Evolutionary conservation across 2,888 invertebrate species (phyloP).

Genomic region (Drosophila histrio): DNA sequence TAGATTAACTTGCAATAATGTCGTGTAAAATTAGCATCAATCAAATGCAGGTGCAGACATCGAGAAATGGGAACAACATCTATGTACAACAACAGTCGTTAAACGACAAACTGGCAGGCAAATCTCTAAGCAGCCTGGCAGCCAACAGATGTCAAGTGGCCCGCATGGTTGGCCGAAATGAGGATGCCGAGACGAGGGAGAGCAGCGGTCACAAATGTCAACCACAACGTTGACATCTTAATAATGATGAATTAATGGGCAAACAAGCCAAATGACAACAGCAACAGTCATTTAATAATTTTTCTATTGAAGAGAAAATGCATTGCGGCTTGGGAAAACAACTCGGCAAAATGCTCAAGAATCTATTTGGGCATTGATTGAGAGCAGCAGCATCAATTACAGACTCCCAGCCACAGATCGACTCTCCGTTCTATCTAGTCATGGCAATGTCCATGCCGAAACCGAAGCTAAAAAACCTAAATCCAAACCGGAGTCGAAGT

Average conservation of each 20-base stretch:
- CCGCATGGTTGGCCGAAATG: slow-evolving; percentile 57
- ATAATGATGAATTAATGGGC: slow-evolving; percentile 83
- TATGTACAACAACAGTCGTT: background rate
- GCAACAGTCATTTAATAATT: slow-evolving; percentile 65
- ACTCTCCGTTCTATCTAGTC: background rate
- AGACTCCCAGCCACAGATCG: slow-evolving; percentile 12
- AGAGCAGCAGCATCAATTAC: slow-evolving; percentile 76
- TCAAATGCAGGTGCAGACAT: slow-evolving; percentile 74
- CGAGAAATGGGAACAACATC: slow-evolving; percentile 2
- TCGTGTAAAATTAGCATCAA: slow-evolving; percentile 77
- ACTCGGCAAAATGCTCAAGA: slow-evolving; percentile 30
- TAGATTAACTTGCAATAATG: slow-evolving; percentile 68
- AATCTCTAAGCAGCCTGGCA: slow-evolving; percentile 51
- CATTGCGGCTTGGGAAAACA: slow-evolving; percentile 56
- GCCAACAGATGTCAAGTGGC: slow-evolving; percentile 77
- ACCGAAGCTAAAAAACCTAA: background rate
- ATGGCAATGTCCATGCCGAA: background rate
- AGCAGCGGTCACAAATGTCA: slow-evolving; percentile 73
- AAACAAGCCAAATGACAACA: slow-evolving; percentile 69
- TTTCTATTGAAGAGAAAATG: slow-evolving; percentile 60
- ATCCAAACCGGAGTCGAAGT: background rate
- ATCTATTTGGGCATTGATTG: slow-evolving; percentile 71
- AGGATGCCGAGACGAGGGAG: slow-evolving; percentile 2
- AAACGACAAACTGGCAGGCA: slow-evolving; percentile 38
- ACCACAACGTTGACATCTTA: slow-evolving; percentile 81